Evolutionary conservation across 30 jellyfish, hydroid and myxozoan species (phyloP).

Genomic region (Hydra vulgaris): DNA sequence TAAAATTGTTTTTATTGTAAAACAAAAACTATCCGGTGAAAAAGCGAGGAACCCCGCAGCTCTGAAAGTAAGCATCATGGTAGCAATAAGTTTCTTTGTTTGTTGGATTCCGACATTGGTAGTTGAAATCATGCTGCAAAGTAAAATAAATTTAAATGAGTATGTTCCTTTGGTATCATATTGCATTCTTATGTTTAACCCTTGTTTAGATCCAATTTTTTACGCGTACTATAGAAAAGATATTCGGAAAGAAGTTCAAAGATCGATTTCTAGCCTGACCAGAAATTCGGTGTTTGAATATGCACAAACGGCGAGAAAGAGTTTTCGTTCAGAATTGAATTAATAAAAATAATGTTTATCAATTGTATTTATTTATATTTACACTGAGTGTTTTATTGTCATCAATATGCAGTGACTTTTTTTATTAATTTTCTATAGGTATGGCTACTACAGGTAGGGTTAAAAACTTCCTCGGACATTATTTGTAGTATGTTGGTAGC

Average conservation of each 20-base stretch:
- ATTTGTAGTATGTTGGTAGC: too few species aligned
- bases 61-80: conserved; percentile 29
- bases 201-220: conserved; percentile 38
- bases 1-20: conserved; percentile 6
- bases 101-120: conserved; percentile 43
- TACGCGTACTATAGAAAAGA: conserved; percentile 37
- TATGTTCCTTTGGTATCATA: conserved; percentile 1
- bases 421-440: too few species aligned
- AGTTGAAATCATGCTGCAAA: conserved; percentile 14
- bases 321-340: too few species aligned
- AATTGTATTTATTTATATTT: too few species aligned
- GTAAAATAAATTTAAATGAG: not conserved
- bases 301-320: too few species aligned
- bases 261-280: not conserved
- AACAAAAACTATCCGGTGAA: not conserved
- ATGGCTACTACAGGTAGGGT: too few species aligned
- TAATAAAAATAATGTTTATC: too few species aligned
- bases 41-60: conserved; percentile 24
- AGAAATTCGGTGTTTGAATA: not conserved
- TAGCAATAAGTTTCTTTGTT: conserved; percentile 30
- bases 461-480: too few species aligned
- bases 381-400: too few species aligned
- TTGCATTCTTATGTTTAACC: conserved; percentile 23
- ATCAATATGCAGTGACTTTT: too few species aligned
- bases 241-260: conserved; percentile 8